Conservation (phyloP, 1,140 invertebrate species). For the Aphelenchoides fujianensis region DNA sequence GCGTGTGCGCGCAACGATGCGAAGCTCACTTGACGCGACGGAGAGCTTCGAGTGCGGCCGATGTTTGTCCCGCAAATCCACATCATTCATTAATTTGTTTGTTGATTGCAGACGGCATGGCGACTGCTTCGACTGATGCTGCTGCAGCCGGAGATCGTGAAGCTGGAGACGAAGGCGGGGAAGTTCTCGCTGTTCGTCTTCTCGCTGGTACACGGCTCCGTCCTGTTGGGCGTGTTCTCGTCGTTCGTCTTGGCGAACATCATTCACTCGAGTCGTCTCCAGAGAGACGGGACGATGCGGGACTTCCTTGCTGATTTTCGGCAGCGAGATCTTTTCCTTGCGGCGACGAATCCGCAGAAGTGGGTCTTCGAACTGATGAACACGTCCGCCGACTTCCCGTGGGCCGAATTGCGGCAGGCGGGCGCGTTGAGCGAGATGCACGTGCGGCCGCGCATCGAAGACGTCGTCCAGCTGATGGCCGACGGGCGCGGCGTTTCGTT, state of each 20-base stretch:
- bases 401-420: background rate
- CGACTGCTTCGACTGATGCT: background rate
- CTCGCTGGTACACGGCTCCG: background rate
- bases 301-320: background rate
- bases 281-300: background rate
- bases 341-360: conserved; percentile 7
- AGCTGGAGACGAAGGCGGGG: background rate
- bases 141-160: background rate
- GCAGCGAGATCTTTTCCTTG: background rate
- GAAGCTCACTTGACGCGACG: background rate
- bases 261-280: background rate
- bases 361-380: conserved; percentile 10
- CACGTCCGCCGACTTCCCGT: background rate
- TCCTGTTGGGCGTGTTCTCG: background rate
- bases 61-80: background rate
- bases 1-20: background rate
- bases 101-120: background rate
- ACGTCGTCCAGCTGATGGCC: background rate
- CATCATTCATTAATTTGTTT: background rate
- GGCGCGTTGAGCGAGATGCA: background rate
- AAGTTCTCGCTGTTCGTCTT: conserved; percentile 16
- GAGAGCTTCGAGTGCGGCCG: background rate
- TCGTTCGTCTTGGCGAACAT: conserved; percentile 7
- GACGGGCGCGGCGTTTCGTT: background rate
- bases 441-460: conserved; percentile 1